phyloP scores from a whole-genome alignment of 2,797 vertebrate species.

The Phalloptychus januarius region DNA sequence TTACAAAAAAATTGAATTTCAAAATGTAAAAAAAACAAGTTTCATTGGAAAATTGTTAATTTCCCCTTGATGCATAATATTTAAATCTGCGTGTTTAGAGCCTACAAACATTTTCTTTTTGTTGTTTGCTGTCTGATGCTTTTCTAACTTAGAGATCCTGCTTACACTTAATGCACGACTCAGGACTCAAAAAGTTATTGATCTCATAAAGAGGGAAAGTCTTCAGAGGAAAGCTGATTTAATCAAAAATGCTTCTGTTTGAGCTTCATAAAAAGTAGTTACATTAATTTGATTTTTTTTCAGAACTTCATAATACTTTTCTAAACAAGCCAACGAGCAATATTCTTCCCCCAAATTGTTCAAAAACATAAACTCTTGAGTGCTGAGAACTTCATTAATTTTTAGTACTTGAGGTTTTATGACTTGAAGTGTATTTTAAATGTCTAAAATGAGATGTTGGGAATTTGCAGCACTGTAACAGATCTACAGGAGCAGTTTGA shows the following conservation, averaged over 20 bases:
- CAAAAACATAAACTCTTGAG: background rate
- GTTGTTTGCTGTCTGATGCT: background rate
- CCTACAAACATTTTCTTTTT: background rate
- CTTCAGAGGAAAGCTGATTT: conserved; percentile 1
- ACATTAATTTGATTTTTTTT: background rate
- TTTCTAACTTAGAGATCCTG: background rate
- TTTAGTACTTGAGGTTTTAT: background rate
- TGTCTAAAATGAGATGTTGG: background rate
- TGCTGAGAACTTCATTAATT: background rate
- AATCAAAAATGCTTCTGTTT: background rate
- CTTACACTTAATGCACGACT: background rate
- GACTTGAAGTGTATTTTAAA: background rate
- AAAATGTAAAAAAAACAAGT: background rate
- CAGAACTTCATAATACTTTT: background rate
- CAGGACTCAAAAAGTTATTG: background rate
- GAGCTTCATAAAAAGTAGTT: background rate
- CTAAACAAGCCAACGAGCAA: background rate
- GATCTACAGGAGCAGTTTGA: background rate
- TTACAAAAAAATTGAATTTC: background rate
- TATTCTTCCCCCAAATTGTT: background rate
- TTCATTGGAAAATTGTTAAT: background rate
- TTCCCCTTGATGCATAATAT: background rate
- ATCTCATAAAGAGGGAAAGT: background rate
- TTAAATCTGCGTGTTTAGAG: background rate
- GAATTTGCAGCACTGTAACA: background rate